These are phyloP conservation scores for Catalaphyllia jardinei DNA, from an alignment of 64 coral and sea anemone species.

Conservation along the genomic window DNA sequence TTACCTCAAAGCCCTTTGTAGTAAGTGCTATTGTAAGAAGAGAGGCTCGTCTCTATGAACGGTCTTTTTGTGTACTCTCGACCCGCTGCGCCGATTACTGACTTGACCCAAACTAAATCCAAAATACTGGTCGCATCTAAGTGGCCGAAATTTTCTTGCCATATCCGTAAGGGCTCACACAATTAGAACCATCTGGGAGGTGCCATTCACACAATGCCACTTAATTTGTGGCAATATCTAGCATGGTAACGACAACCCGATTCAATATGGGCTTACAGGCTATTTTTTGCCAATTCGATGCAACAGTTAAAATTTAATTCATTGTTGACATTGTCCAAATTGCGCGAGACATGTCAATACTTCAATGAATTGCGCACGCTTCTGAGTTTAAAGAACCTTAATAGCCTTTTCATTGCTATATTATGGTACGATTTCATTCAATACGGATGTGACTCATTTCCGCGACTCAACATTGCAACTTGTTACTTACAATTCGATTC, in stretches of 20 bases:
- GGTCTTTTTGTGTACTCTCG: background rate
- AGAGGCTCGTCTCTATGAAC: background rate
- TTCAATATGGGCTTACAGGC: conserved; percentile 7
- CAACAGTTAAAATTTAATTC: conserved; percentile 24
- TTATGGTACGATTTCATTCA: background rate
- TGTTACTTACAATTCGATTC: background rate
- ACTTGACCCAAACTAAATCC: conserved; percentile 1
- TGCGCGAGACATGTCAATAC: background rate
- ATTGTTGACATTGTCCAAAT: conserved; percentile 10
- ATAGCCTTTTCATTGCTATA: background rate
- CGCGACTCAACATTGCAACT: conserved; percentile 4
- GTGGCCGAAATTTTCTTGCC: conserved; percentile 28
- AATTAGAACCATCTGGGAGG: conserved; percentile 53
- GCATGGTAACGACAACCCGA: background rate
- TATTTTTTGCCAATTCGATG: background rate
- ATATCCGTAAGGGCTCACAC: conserved; percentile 29
- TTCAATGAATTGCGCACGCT: background rate
- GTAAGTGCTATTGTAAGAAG: background rate
- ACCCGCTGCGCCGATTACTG: background rate
- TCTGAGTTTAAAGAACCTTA: background rate
- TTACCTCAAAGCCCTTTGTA: conserved; percentile 24
- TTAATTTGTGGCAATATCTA: conserved; percentile 43
- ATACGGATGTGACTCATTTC: conserved; percentile 30
- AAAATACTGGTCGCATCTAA: conserved; percentile 32
- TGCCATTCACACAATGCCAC: conserved; percentile 38